A percentile compares a stretch with the other conserved stretches of the same genome.
These are phyloP conservation scores for Trissolcus basalis DNA, from an alignment of 1,140 invertebrate genomes.

Conservation along the genomic window DNA sequence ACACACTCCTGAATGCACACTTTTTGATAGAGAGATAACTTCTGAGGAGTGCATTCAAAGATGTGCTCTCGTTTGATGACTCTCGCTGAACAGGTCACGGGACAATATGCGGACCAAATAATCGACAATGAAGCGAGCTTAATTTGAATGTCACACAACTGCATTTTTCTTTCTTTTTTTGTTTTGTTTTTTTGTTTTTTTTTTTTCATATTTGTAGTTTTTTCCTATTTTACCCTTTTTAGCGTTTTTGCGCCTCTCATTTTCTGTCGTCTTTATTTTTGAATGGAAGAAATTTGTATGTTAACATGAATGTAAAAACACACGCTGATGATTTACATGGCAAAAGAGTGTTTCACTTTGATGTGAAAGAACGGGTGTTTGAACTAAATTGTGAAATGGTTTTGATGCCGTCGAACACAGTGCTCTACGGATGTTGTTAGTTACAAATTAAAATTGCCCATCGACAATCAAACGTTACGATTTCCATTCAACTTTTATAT, in stretches of 20 bases:
- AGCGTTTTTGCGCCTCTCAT: background rate
- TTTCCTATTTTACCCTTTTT: too few species aligned
- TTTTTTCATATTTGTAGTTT: too few species aligned
- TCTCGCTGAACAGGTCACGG: slow-evolving; percentile 12
- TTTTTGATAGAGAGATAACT: slow-evolving; percentile 12
- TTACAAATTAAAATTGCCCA: slow-evolving; percentile 5
- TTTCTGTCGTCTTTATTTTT: background rate
- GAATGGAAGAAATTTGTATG: too few species aligned
- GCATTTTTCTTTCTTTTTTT: too few species aligned
- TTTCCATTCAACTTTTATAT: too few species aligned
- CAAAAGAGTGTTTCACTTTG: too few species aligned
- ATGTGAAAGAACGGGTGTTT: background rate
- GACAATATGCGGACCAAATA: slow-evolving; percentile 3
- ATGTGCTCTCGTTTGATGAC: slow-evolving; percentile 12
- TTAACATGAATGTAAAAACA: too few species aligned
- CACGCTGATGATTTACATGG: too few species aligned
- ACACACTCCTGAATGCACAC: slow-evolving; percentile 19
- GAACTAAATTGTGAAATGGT: background rate
- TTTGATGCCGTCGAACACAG: background rate
- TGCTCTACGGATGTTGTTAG: background rate
- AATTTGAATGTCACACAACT: too few species aligned
- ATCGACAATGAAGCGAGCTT: slow-evolving; percentile 5
- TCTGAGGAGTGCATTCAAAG: slow-evolving; percentile 21
- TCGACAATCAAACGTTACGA: too few species aligned
- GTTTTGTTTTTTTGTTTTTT: too few species aligned